These are phyloP conservation scores for Mormyrops boulengeri DNA, from an alignment of 2,797 vertebrate genomes.

Conservation along the genomic window DNA sequence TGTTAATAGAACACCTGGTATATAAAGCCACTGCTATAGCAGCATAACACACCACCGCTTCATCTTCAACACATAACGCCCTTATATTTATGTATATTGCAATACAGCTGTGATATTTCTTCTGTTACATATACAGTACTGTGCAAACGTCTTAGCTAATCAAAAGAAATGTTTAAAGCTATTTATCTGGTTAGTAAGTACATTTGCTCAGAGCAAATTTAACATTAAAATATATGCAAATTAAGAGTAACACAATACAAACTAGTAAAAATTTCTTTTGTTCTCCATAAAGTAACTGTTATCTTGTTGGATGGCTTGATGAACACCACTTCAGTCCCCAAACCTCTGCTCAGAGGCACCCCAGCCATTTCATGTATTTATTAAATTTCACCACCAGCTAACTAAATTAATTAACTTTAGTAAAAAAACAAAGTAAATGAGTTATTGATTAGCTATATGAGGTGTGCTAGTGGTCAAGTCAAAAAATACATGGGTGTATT, in stretches of 20 bases:
- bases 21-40: not conserved
- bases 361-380: not conserved
- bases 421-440: not conserved
- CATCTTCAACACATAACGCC: not conserved
- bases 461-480: not conserved
- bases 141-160: not conserved
- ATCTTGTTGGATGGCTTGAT: not conserved
- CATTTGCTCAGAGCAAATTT: not conserved
- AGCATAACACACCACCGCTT: not conserved
- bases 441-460: not conserved
- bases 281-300: not conserved
- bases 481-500: not conserved
- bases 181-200: not conserved
- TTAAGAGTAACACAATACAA: not conserved
- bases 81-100: not conserved
- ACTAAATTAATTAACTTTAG: not conserved
- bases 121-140: not conserved
- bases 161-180: not conserved
- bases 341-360: not conserved
- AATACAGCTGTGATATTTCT: not conserved
- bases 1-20: not conserved
- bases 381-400: not conserved
- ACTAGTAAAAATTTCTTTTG: not conserved
- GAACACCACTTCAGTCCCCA: not conserved
- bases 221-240: not conserved